Conservation (phyloP, 2,888 invertebrate species). For the Epistrophe eligans region DNA sequence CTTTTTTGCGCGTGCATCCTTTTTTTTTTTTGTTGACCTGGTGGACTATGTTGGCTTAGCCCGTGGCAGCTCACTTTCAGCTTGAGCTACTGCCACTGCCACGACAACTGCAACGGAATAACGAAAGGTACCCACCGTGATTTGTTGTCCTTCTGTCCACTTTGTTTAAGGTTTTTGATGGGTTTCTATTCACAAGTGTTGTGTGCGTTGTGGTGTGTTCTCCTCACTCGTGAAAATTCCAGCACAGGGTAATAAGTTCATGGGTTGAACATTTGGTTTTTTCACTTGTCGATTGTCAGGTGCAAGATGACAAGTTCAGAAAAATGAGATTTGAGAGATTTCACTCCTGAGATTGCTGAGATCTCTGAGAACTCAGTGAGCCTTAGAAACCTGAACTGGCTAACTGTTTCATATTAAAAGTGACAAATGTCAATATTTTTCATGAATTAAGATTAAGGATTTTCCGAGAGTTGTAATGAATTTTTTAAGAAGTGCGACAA, state of each 20-base stretch:
- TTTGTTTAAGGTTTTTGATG: slow-evolving; percentile 38
- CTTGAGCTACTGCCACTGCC: slow-evolving; percentile 17
- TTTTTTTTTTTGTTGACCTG: slow-evolving; percentile 3
- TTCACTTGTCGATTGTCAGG: background rate
- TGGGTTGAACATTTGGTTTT: background rate
- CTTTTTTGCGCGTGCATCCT: slow-evolving; percentile 25
- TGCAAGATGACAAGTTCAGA: no score
- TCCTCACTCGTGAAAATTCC: background rate
- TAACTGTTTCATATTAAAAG: no score
- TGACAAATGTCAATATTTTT: no score
- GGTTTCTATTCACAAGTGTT: slow-evolving; percentile 17
- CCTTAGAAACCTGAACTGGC: no score
- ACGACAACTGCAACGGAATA: background rate
- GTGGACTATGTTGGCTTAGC: slow-evolving; percentile 24
- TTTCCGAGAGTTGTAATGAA: no score
- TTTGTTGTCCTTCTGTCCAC: slow-evolving; percentile 56
- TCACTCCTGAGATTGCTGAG: no score
- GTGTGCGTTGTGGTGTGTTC: slow-evolving; percentile 28
- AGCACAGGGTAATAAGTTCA: background rate
- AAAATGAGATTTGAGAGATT: no score
- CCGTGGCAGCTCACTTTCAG: slow-evolving; percentile 37
- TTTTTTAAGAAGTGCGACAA: no score
- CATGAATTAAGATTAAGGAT: no score
- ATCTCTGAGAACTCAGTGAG: no score
- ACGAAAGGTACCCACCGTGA: slow-evolving; percentile 9